Evolutionary conservation across 2,888 invertebrate genomes (phyloP).

Genomic region (Poecilobothrus nobilitatus): DNA sequence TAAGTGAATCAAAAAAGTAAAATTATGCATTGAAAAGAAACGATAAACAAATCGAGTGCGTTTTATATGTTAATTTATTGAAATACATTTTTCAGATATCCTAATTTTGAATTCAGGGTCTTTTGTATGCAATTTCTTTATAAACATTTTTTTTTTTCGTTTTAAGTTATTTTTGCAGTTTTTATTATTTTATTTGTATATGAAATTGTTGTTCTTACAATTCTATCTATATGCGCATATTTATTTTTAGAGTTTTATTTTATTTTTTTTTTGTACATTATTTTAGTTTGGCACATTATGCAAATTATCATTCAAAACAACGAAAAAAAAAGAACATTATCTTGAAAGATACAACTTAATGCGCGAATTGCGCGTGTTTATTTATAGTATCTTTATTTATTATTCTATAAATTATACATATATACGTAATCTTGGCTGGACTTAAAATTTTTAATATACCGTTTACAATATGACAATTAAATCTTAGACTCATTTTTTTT

Average conservation of each 20-base stretch:
- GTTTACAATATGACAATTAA: no score
- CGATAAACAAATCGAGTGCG: neutral
- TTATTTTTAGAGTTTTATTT: neutral
- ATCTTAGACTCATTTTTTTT: no score
- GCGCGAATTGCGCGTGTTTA: slow-evolving; percentile 4
- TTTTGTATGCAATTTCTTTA: neutral
- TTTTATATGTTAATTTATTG: slow-evolving; percentile 6
- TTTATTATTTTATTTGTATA: no score
- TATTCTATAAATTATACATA: no score
- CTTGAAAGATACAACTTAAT: neutral
- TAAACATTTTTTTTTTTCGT: no score
- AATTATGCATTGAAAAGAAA: no score
- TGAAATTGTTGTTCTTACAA: no score
- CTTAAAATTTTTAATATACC: no score
- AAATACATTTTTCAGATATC: neutral
- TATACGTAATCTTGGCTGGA: no score
- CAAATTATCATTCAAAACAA: slow-evolving; percentile 1
- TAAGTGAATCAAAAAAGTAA: no score
- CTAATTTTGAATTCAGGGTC: neutral
- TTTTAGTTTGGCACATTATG: neutral
- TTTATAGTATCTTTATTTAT: neutral
- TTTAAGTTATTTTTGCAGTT: no score
- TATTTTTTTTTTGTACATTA: neutral
- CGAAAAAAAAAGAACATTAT: neutral
- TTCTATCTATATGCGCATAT: neutral